Evolutionary conservation across 2,113 vertebrate species (phyloP).

Genomic region (Oxygymnocypris stewartii): DNA sequence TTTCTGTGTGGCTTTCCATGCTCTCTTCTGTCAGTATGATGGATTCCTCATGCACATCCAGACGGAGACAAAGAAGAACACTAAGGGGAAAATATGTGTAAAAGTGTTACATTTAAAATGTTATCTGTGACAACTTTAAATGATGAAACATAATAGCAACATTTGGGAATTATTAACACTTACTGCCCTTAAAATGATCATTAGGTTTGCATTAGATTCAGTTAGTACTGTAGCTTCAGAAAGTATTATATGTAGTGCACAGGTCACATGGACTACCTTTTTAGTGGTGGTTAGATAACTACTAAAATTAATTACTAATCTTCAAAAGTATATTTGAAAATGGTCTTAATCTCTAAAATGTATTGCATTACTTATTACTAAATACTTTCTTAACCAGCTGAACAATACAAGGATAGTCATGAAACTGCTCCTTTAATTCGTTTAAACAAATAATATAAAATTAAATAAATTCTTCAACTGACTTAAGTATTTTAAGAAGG

Average conservation of each 20-base stretch:
- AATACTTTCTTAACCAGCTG: no score
- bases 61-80: slow-evolving; percentile 38
- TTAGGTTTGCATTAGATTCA: background rate
- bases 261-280: background rate
- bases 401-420: no score
- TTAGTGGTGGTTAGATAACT: background rate
- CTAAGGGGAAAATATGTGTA: slow-evolving; percentile 16
- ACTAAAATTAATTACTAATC: no score
- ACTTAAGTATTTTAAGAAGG: no score
- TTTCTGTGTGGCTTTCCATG: slow-evolving; percentile 6
- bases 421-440: no score
- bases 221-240: background rate
- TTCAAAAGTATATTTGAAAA: no score
- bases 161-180: background rate
- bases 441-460: no score
- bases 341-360: no score
- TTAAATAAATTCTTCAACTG: no score
- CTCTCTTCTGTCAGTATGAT: slow-evolving; percentile 33
- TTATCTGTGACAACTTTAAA: background rate
- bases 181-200: background rate
- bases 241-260: background rate
- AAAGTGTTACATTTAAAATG: background rate
- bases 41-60: slow-evolving; percentile 50
- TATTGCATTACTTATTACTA: no score
- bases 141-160: background rate